Conservation (phyloP, 2,888 invertebrate species). For the Drosophila melanosoma region DNA sequence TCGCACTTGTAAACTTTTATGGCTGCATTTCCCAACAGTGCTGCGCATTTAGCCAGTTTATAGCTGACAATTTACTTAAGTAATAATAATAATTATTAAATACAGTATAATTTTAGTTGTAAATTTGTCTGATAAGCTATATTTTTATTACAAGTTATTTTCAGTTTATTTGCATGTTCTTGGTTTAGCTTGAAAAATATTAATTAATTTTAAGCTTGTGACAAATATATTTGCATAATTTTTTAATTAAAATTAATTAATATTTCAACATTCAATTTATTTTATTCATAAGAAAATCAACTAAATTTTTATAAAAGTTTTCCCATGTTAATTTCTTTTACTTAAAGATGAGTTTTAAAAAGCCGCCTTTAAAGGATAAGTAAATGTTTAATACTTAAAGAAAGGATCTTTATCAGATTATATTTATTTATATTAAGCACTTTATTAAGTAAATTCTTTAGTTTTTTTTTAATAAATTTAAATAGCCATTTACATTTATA, state of each 20-base stretch:
- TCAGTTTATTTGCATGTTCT: not conserved
- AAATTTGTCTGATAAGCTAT: too few relatives aligned
- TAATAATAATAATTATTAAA: too few relatives aligned
- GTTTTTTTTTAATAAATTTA: too few relatives aligned
- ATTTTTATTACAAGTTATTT: not conserved
- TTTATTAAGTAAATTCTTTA: too few relatives aligned
- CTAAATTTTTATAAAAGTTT: not conserved
- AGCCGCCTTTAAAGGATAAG: not conserved
- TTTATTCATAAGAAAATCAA: not conserved
- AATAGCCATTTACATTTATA: too few relatives aligned
- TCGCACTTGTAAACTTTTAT: conserved; percentile 80
- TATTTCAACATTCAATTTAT: not conserved
- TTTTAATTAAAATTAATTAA: too few relatives aligned
- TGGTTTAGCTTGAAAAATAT: not conserved
- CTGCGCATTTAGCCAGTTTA: conserved; percentile 22
- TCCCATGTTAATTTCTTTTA: too few relatives aligned
- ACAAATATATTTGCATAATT: too few relatives aligned
- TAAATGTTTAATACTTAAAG: not conserved
- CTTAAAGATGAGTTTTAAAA: too few relatives aligned
- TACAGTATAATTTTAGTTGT: too few relatives aligned
- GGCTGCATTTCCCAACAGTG: conserved; percentile 53
- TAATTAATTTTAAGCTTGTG: too few relatives aligned
- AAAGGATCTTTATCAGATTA: too few relatives aligned
- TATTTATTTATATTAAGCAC: not conserved
- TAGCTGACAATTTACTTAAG: conserved; percentile 15